A percentile compares a stretch with the other conserved stretches of the same genome.
These are phyloP conservation scores for Zhengitettix transpicula DNA, from an alignment of 2,888 invertebrate species.

Conservation along the genomic window DNA sequence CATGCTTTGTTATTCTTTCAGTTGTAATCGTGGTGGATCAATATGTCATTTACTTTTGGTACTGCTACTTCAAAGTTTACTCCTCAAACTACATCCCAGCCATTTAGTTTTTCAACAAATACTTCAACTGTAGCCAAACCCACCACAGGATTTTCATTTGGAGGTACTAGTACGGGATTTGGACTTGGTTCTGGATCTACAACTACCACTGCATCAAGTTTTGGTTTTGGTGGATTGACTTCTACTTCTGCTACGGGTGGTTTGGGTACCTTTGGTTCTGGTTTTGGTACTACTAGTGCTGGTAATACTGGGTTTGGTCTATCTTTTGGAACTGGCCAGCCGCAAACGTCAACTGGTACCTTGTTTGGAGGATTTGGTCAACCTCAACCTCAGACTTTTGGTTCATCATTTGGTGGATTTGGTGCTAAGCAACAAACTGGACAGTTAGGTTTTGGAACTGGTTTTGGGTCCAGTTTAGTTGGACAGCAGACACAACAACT, in stretches of 20 bases:
- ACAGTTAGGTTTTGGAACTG: conserved; percentile 26
- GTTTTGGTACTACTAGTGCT: not conserved
- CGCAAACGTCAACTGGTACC: not conserved
- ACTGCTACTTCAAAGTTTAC: not conserved
- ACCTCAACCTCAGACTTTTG: conserved; percentile 18
- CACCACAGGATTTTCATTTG: not conserved
- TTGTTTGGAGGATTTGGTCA: not conserved
- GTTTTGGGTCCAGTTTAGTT: conserved; percentile 13
- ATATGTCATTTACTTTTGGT: not conserved
- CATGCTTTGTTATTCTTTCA: too few relatives aligned
- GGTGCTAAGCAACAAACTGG: conserved; percentile 8
- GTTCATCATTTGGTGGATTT: conserved; percentile 14
- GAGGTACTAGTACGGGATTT: not conserved
- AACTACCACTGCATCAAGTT: not conserved
- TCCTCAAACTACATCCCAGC: not conserved
- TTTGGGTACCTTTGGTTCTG: not conserved
- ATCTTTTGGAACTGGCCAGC: not conserved
- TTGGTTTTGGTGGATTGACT: not conserved
- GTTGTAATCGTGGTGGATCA: not conserved
- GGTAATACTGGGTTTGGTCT: not conserved
- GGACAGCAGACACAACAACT: conserved; percentile 28
- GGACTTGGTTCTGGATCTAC: not conserved
- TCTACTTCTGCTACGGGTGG: not conserved
- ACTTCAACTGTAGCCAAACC: not conserved
- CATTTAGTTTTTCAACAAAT: not conserved